A percentile compares a stretch with the other conserved stretches of the same genome.
phyloP scores from a whole-genome alignment of 2,797 vertebrate species.

The Limnodromus scolopaceus region DNA sequence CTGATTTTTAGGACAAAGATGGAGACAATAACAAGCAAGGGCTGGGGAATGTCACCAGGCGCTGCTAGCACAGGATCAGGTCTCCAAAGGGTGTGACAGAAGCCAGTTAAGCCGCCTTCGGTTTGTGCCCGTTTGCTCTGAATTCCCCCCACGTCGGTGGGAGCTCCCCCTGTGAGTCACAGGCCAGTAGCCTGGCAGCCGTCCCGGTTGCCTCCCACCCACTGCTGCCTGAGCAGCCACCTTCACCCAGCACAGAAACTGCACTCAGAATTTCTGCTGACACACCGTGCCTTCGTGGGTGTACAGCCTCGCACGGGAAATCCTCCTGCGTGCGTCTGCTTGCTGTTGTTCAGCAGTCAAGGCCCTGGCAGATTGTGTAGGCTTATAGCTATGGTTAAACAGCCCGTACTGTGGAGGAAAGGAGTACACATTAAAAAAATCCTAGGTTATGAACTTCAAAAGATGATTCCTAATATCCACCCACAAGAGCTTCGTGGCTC shows the following conservation, averaged over 20 bases:
- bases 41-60: not conserved
- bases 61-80: not conserved
- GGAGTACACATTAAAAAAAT: not conserved
- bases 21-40: not conserved
- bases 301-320: not conserved
- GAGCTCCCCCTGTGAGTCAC: not conserved
- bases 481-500: rapidly evolving
- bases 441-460: not conserved
- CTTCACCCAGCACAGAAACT: not conserved
- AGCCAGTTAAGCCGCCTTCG: not conserved
- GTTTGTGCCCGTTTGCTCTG: not conserved
- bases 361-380: not conserved
- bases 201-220: not conserved
- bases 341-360: not conserved
- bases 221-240: not conserved
- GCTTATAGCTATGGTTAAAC: not conserved
- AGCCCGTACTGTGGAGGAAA: rapidly evolving
- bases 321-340: rapidly evolving
- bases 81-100: not conserved
- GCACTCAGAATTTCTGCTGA: not conserved
- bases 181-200: not conserved
- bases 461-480: not conserved
- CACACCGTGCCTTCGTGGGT: rapidly evolving
- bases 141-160: not conserved
- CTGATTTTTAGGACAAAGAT: not conserved